Conservation (phyloP, 2,113 vertebrate genomes). For the Nerophis ophidion region DNA sequence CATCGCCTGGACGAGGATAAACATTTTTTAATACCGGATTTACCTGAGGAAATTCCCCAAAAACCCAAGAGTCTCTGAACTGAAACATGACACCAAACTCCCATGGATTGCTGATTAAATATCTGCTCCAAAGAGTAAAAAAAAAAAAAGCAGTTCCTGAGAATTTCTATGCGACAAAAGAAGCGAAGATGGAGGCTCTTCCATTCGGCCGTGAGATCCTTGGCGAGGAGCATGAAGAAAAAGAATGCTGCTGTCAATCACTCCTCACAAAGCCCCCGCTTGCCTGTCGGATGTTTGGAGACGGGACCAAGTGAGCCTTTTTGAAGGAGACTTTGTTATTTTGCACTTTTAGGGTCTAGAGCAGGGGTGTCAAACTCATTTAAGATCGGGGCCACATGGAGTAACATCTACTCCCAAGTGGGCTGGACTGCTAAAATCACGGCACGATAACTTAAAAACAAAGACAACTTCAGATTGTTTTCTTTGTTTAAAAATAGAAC, state of each 20-base stretch:
- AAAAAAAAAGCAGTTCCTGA: too few species aligned
- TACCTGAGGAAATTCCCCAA: not conserved
- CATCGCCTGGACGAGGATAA: constrained; percentile 4
- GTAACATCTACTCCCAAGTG: too few species aligned
- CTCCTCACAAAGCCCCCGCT: constrained; percentile 41
- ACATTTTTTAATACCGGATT: constrained; percentile 5
- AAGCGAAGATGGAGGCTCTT: constrained; percentile 32
- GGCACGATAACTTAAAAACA: too few species aligned
- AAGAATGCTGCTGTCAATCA: constrained; percentile 70
- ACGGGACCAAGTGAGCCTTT: not conserved
- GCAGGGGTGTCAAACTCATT: too few species aligned
- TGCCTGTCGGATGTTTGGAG: constrained; percentile 50
- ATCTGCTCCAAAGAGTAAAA: too few species aligned
- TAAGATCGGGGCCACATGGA: too few species aligned
- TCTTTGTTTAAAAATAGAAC: too few species aligned
- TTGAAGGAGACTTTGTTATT: not conserved
- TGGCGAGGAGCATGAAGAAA: constrained; percentile 54
- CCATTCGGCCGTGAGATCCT: constrained; percentile 45
- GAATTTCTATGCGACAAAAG: constrained; percentile 5
- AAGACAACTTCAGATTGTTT: too few species aligned
- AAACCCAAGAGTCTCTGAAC: too few species aligned
- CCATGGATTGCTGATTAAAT: too few species aligned
- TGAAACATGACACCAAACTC: too few species aligned
- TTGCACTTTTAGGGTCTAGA: not conserved
- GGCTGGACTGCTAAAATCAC: too few species aligned